phyloP scores from a whole-genome alignment of 2,797 vertebrate genomes.

The Megaceryle alcyon region DNA sequence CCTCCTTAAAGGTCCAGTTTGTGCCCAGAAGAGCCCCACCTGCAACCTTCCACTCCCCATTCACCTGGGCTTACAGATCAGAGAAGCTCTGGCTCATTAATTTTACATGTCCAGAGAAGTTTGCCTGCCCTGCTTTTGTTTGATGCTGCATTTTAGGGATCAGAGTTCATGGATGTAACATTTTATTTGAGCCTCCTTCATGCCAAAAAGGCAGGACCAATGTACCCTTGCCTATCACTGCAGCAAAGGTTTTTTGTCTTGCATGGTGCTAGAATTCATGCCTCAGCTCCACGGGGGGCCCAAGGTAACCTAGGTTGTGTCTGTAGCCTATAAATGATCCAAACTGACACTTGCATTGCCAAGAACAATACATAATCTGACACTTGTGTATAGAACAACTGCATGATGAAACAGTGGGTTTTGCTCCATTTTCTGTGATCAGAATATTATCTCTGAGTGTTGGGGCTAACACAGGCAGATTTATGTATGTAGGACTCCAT shows the following conservation, averaged over 20 bases:
- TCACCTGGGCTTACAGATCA: not conserved
- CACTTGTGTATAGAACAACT: not conserved
- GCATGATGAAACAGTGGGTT: not conserved
- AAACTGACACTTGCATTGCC: slow-evolving; percentile 26
- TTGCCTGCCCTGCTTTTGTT: not conserved
- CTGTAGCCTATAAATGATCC: not conserved
- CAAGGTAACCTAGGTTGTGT: not conserved
- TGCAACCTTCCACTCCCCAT: not conserved
- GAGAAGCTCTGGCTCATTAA: not conserved
- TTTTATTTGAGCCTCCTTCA: not conserved
- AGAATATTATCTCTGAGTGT: not conserved
- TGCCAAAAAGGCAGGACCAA: not conserved
- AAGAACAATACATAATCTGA: slow-evolving; percentile 26
- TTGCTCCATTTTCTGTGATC: not conserved
- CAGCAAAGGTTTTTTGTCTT: not conserved
- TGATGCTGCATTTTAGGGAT: not conserved
- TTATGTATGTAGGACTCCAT: not conserved
- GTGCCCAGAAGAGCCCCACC: not conserved
- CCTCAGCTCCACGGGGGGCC: not conserved
- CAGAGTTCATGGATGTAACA: not conserved
- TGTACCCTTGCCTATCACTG: not conserved
- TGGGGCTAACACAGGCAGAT: not conserved
- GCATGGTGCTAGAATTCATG: not conserved
- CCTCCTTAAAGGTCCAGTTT: not conserved
- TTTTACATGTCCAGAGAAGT: not conserved